phyloP scores from a whole-genome alignment of 2,888 invertebrate genomes.

The Conus canariensis region DNA sequence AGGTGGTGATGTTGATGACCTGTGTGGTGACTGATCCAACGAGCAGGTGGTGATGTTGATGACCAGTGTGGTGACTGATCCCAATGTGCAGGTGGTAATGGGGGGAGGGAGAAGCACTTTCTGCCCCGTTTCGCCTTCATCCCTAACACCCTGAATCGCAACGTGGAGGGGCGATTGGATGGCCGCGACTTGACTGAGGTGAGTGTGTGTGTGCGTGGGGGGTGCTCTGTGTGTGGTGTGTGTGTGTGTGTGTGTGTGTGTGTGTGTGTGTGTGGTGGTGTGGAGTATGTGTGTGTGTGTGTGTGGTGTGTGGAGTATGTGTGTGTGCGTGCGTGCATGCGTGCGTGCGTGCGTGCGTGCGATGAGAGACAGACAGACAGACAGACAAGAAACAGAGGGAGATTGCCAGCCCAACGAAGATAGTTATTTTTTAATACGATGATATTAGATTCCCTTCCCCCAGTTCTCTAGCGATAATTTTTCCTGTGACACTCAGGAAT shows the following conservation, averaged over 20 bases:
- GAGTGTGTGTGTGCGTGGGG: neutral
- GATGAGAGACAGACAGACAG: neutral
- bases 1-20: constrained; percentile 58
- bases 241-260: neutral
- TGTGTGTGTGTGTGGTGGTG: neutral
- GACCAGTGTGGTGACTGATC: neutral
- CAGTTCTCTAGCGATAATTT: too few species aligned
- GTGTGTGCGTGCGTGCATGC: neutral
- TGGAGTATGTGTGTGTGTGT: too few species aligned
- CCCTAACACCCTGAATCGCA: constrained; percentile 55
- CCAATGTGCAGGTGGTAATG: constrained; percentile 58
- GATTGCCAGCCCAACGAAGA: neutral
- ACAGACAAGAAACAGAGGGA: neutral
- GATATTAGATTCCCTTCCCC: too few species aligned
- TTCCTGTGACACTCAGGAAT: too few species aligned
- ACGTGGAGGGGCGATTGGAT: constrained; percentile 79
- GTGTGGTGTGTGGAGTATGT: neutral
- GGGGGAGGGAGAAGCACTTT: constrained; percentile 67
- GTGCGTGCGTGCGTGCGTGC: neutral
- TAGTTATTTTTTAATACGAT: too few species aligned
- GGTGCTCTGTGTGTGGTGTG: neutral
- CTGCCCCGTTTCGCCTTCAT: constrained; percentile 56
- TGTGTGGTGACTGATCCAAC: neutral
- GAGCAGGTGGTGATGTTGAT: constrained; percentile 52
- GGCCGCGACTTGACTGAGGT: constrained; percentile 86